Conservation (phyloP, 2,113 vertebrate species). For the Andinoacara biseriatus region DNA sequence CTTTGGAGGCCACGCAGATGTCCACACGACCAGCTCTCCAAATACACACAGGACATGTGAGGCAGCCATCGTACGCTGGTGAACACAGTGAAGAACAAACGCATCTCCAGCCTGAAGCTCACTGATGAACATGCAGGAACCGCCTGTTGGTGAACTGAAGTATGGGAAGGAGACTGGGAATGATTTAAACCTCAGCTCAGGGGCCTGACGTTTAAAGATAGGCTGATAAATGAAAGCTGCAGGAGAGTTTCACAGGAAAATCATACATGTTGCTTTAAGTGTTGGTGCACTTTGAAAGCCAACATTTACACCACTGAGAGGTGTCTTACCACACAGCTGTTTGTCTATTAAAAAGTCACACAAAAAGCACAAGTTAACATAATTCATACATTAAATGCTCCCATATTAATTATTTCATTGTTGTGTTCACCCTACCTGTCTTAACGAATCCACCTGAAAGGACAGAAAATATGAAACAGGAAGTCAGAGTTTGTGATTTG, state of each 20-base stretch:
- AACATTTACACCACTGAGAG: background rate
- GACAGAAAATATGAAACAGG: background rate
- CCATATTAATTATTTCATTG: fast-evolving
- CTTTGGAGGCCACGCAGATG: background rate
- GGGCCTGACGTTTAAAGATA: background rate
- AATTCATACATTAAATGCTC: background rate
- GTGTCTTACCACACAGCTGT: conserved; percentile 49
- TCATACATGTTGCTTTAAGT: conserved; percentile 3
- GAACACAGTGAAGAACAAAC: background rate
- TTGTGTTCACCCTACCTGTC: conserved; percentile 44
- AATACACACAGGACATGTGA: background rate
- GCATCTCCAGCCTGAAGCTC: background rate
- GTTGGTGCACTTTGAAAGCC: conserved; percentile 1
- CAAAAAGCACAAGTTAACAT: background rate
- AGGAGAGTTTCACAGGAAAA: background rate
- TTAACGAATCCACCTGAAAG: conserved; percentile 64
- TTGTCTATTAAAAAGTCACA: conserved; percentile 39
- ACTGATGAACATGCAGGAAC: too few species aligned
- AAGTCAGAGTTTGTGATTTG: background rate
- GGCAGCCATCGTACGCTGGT: background rate
- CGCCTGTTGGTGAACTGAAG: too few species aligned
- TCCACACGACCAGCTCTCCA: background rate
- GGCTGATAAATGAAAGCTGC: background rate
- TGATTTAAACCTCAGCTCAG: background rate
- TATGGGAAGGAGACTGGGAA: too few species aligned